These are phyloP conservation scores for Platygyra sinensis DNA, from an alignment of 64 coral and sea anemone species.

Conservation along the genomic window DNA sequence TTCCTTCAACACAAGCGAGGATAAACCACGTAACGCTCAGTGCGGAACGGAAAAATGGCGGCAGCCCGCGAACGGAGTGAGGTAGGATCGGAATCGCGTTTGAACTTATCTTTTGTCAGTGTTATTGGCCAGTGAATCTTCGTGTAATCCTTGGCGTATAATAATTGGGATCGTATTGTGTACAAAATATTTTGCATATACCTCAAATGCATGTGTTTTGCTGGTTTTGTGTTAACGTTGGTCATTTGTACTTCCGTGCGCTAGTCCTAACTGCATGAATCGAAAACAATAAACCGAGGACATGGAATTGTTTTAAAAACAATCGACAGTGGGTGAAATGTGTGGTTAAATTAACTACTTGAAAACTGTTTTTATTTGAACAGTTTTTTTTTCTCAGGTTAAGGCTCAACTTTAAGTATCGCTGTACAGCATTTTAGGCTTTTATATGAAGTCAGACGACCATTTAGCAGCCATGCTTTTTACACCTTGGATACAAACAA, in stretches of 20 bases:
- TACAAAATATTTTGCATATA: too few species aligned
- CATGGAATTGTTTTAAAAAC: conserved; percentile 35
- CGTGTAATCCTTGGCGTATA: background rate
- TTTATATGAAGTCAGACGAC: too few species aligned
- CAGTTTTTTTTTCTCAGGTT: background rate
- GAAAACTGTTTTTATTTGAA: background rate
- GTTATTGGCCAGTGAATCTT: background rate
- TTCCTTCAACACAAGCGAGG: background rate
- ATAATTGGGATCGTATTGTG: background rate
- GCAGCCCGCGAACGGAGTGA: conserved; percentile 47
- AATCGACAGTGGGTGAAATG: background rate
- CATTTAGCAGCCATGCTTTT: too few species aligned
- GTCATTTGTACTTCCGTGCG: background rate
- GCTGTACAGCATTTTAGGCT: background rate
- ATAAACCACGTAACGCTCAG: background rate
- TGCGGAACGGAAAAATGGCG: conserved; percentile 5
- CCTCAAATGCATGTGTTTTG: background rate
- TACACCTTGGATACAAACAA: too few species aligned
- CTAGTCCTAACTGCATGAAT: background rate
- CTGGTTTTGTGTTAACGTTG: background rate
- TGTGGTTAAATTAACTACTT: background rate
- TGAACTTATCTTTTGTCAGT: background rate
- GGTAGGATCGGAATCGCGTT: conserved; percentile 29
- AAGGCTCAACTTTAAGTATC: background rate
- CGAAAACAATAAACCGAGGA: background rate